Base-by-base conservation (phyloP, 2,888 invertebrate genomes). In the Acholoe squamosa region DNA sequence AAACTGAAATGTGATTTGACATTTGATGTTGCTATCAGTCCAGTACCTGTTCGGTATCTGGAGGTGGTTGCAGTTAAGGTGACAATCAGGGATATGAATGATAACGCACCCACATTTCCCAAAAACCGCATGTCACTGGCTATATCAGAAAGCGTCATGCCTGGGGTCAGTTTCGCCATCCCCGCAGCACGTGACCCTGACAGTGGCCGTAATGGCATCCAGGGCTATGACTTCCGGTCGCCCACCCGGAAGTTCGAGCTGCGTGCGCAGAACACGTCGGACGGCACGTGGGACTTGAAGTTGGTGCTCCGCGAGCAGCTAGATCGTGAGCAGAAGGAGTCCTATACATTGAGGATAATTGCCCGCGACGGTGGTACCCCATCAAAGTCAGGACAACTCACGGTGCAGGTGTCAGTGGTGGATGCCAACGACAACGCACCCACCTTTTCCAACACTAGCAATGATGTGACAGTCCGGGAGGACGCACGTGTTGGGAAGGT, bases 381-480 rank as follows among this genome's bases (percentile, higher is more conserved):
- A 10, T 92, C 92, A 0, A 91, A 91, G 28, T 92, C 94, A 0
- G 93, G 95, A 0, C 93, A 93, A 3, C 93, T 94, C 10, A 90
- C 91, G 5, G 93, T 95, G 12, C 89, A 91, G 28, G 93, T 95
- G 56, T 89, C 90, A 34, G 94, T 95, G 25, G 91, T 92, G 5
- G 95, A 95, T 91, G 93, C 92, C 77, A 95, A 95, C 92, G 95
- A 95, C 91, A 95, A 95, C 90, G 84, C 91, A 12, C 95, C 95
- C 0, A 91, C 91, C 0, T 95, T 95, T 89, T 91, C 93, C 93
- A 98, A 98, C 96, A 97, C 97, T 96, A 97, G 98, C 93, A 97
- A 98, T 93, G 97, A 98, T 96, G 97, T 99, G 96, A 97, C 98
- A 95, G 97, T 99, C 91, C 97, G 97, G 92, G 95, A 95, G 91